phyloP scores from a whole-genome alignment of 2,797 vertebrate genomes.

The Vireo griseus region DNA sequence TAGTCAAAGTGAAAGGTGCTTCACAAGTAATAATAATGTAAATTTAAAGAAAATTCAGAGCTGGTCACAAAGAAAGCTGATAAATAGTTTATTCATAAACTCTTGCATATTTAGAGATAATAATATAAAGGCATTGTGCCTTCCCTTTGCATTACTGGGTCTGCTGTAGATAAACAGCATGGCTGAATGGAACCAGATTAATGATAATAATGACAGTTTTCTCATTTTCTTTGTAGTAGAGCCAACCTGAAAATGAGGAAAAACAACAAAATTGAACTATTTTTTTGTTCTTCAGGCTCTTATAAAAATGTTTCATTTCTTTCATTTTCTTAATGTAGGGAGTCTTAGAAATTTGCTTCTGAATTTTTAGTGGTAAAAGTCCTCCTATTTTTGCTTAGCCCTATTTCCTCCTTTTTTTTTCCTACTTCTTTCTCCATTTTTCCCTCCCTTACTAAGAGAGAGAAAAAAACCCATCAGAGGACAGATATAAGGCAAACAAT shows the following conservation, averaged over 20 bases:
- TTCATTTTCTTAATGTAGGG: background rate
- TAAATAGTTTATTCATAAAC: constrained; percentile 58
- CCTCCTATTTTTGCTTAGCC: background rate
- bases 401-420: background rate
- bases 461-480: background rate
- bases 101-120: constrained; percentile 40
- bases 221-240: constrained; percentile 43
- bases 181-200: constrained; percentile 52
- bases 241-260: constrained; percentile 33
- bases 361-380: background rate
- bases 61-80: constrained; percentile 14
- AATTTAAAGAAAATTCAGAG: constrained; percentile 53
- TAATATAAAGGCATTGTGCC: constrained; percentile 31
- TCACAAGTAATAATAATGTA: background rate
- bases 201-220: constrained; percentile 55
- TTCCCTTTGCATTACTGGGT: constrained; percentile 35
- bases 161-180: constrained; percentile 45
- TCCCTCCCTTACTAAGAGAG: background rate
- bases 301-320: background rate
- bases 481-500: background rate
- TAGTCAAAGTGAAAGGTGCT: constrained; percentile 5
- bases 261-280: constrained; percentile 38
- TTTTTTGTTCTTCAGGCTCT: constrained; percentile 23
- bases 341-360: background rate
- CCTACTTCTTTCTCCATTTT: background rate